Conservation (phyloP, 1,140 invertebrate genomes). For the Heliconius hewitsoni region DNA sequence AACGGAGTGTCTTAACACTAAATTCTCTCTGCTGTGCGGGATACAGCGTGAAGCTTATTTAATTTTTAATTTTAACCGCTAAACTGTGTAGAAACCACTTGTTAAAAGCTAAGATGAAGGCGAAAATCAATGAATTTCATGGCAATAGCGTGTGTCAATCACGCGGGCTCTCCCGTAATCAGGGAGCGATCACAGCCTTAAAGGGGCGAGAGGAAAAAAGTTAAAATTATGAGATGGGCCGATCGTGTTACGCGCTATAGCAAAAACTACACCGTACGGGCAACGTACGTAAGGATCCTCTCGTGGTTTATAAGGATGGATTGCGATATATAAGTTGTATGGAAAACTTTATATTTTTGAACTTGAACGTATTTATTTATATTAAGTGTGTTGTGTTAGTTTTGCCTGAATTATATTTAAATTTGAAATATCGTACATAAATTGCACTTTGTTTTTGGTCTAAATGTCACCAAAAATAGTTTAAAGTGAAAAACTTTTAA, state of each 20-base stretch:
- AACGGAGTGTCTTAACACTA: too few relatives aligned
- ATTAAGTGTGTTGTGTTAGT: too few relatives aligned
- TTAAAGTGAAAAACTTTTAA: too few relatives aligned
- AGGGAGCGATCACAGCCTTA: conserved; percentile 54
- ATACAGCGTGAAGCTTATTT: too few relatives aligned
- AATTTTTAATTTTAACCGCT: too few relatives aligned
- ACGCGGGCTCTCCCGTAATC: conserved; percentile 53
- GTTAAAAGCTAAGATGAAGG: neutral
- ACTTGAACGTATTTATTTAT: too few relatives aligned
- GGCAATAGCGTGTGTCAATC: conserved; percentile 60
- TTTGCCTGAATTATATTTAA: too few relatives aligned
- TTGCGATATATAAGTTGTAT: conserved; percentile 4
- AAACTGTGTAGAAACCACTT: neutral
- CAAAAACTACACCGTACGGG: conserved; percentile 51
- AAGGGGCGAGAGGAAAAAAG: conserved; percentile 68
- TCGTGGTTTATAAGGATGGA: conserved; percentile 46
- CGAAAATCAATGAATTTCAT: conserved; percentile 42
- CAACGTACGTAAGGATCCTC: conserved; percentile 42
- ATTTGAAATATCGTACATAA: too few relatives aligned
- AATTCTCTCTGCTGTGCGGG: too few relatives aligned
- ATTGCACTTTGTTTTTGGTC: too few relatives aligned
- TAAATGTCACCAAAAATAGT: too few relatives aligned
- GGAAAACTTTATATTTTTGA: too few relatives aligned
- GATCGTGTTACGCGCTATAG: conserved; percentile 67
- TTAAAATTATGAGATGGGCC: conserved; percentile 69